Percentiles rank a stretch among this genome's conserved stretches.
Conservation (phyloP, 1,140 invertebrate genomes). For the Drosophila miranda region DNA sequence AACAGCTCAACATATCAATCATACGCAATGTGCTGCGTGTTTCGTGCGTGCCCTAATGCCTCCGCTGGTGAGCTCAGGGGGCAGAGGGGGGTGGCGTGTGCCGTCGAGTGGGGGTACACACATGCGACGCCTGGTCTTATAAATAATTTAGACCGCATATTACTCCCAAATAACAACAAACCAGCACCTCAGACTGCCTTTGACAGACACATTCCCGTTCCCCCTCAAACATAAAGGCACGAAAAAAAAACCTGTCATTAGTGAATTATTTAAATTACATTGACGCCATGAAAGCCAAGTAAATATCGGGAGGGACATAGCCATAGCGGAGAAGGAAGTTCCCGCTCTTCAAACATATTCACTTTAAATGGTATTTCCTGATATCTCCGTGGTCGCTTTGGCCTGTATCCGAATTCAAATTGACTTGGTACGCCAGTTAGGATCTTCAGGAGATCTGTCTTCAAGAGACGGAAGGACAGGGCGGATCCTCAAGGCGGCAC, state of each 20-base stretch:
- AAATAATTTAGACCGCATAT: conserved; percentile 71
- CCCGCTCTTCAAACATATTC: conserved; percentile 3
- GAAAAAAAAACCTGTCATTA: conserved; percentile 53
- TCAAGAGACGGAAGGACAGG: not conserved
- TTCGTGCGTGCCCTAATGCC: conserved; percentile 53
- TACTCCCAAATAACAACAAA: conserved; percentile 53
- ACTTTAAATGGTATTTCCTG: too few relatives aligned
- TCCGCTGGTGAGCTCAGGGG: conserved; percentile 19
- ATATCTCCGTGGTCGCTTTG: too few relatives aligned
- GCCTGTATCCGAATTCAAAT: too few relatives aligned
- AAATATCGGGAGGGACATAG: conserved; percentile 25
- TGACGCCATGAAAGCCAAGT: conserved; percentile 43
- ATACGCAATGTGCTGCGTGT: conserved; percentile 70
- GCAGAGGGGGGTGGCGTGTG: too few relatives aligned
- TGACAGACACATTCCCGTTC: conserved; percentile 35
- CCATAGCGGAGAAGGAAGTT: conserved; percentile 22
- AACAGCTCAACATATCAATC: conserved; percentile 79
- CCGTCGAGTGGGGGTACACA: conserved; percentile 10
- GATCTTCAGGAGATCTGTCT: not conserved
- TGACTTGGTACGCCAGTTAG: too few relatives aligned
- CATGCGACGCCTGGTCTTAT: conserved; percentile 57
- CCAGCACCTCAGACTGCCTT: conserved; percentile 4
- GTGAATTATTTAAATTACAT: conserved; percentile 69
- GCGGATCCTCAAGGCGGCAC: conserved; percentile 4
- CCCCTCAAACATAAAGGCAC: not conserved